Evolutionary conservation across 2,888 invertebrate species (phyloP), one percentile per base, ranked within the genome.

Genomic region (Linyphia triangularis): DNA sequence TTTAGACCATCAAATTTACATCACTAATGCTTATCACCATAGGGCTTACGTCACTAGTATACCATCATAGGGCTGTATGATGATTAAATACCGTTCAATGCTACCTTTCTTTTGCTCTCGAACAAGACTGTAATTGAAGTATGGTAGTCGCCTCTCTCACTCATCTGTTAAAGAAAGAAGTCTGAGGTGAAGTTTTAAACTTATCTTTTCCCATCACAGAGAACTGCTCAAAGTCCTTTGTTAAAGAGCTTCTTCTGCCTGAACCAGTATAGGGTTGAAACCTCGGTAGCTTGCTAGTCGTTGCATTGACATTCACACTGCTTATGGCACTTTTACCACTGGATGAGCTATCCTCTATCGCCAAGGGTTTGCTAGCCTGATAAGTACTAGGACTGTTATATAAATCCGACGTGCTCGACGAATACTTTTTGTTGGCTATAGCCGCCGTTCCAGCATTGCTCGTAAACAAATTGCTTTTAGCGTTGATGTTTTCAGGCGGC

Each of bases 371-470:
- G 6, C 26, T 63, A 19, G 19, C 6, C 26, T 81, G 86, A 16
- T 57, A 75, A 1, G 33, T 22, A 24, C 63, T 73, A 6, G 73
- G n/a, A 40, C 30, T 43, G 67, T 28, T 81, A 22, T 88, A 88
- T 40, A 88, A 40, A 61, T 88, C 86, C 1, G 86, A 88, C 4
- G 86, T 88, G 30, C 86, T 88, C 2, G 86, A 88, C 0, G 86
- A 88, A n/a, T 81, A 67, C 28, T 81, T 88, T 59, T 88, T 88
- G 24, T 24, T 70, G 61, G 85, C 30, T 24, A 51, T 77, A 7
- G 61, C 51, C 33, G 26, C 33, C 16, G 51, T 37, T 40, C 22
- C 37, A 30, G 33, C 73, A 22, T 57, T 59, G 16, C 70, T 51
- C 9, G 13, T n/a, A 10, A 79, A 81, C 10, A 59, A 28, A 0